Base-by-base conservation (phyloP, 2,888 invertebrate genomes). In the Nebria salina region DNA sequence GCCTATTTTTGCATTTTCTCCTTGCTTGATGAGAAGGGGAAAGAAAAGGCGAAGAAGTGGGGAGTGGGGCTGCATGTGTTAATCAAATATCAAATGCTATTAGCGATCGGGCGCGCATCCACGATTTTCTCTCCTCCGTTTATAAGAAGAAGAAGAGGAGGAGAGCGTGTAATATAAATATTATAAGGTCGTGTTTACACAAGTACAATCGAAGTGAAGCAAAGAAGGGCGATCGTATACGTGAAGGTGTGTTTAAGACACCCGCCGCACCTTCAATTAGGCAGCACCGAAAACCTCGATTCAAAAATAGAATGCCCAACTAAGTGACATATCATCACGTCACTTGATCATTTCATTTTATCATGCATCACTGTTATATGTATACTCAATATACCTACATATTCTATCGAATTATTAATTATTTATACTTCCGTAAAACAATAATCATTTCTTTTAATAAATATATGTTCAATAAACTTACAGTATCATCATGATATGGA, bases 61-160 rank as follows among this genome's bases (percentile, higher is more conserved):
- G 7, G 54, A 13, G 13, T 11, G 68, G 68, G 20, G 72, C 75
- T 81, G 81, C 76, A 81, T 81, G 81, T 81, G 81, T 81, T 81
- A 81, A 81, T 81, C 81, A 81, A 81, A 81, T 81, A 81, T 81
- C 76, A 80, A 80, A 81, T 72, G 81, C 81, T 81, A 81, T 81
- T 81, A 81, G 81, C 70, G 79, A 43, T 7, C 74, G 4, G 20
- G 9, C 15, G 34, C 43, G 5, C 43, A 25, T 42, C 20, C 13
- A 15, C 74, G 74, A 54, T 54, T 54, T 54, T 54, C 54, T 54
- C 74, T 6, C 43, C 65, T 34, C 34, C 34, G 34, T 34, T 34
- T 20, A 20, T 20, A 20, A 34, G 34, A 34, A 34, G 34, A 4
- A 34, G 2, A 34, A 34, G 34, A 34, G 5, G 34, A 34, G 5